Conservation (phyloP, 2,888 invertebrate genomes). For the Phortica magna region DNA sequence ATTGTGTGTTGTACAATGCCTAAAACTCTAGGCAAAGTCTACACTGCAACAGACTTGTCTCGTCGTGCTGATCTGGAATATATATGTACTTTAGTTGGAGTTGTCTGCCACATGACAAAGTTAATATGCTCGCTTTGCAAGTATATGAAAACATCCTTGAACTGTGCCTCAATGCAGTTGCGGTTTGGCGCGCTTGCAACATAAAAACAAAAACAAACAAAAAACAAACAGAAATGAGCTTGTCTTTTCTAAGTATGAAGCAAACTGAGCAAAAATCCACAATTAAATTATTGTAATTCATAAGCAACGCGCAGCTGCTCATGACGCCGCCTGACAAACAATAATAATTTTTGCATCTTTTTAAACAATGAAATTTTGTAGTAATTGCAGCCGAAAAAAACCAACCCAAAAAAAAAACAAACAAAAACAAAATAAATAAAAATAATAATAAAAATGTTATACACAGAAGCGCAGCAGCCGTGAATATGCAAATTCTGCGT, state of each 20-base stretch:
- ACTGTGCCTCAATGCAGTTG: constrained; percentile 10
- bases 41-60: too few species aligned
- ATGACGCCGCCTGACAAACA: background rate
- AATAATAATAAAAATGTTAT: background rate
- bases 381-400: constrained; percentile 16
- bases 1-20: too few species aligned
- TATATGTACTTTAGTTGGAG: too few species aligned
- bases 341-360: constrained; percentile 5
- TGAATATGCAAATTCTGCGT: constrained; percentile 23
- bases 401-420: too few species aligned
- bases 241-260: background rate
- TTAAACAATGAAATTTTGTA: constrained; percentile 26
- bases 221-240: background rate
- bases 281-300: constrained; percentile 19
- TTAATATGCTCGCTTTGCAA: too few species aligned
- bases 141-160: constrained; percentile 21
- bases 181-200: background rate
- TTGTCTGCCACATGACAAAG: too few species aligned
- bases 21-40: too few species aligned
- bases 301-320: constrained; percentile 9
- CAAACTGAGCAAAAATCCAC: background rate
- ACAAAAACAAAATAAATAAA: background rate
- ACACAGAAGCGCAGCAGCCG: background rate
- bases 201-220: constrained; percentile 14
- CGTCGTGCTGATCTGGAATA: too few species aligned